Conservation (phyloP, 2,797 vertebrate genomes). For the Brachyrhaphis roseni region DNA sequence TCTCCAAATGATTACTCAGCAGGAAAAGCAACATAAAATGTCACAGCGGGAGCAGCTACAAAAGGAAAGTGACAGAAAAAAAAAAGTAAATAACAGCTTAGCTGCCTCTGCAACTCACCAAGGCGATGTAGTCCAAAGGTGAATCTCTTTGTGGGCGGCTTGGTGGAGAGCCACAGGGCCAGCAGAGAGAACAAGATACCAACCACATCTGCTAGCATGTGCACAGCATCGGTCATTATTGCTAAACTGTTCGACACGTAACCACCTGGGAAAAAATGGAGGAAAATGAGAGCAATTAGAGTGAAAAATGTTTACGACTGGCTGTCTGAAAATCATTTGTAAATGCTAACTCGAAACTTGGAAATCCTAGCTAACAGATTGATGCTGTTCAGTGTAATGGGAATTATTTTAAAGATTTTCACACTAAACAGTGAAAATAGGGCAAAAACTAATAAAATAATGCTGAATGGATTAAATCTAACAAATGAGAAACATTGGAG, state of each 20-base stretch:
- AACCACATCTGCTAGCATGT: slow-evolving; percentile 94
- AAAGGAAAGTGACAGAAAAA: not conserved
- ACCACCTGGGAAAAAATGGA: slow-evolving; percentile 82
- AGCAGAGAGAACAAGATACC: slow-evolving; percentile 94
- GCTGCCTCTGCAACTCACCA: slow-evolving; percentile 78
- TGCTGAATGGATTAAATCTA: not conserved
- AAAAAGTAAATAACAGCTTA: too few relatives aligned
- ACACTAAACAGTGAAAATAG: not conserved
- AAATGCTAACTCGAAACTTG: not conserved
- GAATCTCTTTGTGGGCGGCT: slow-evolving; percentile 91
- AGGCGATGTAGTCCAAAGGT: slow-evolving; percentile 96
- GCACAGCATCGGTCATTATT: slow-evolving; percentile 96
- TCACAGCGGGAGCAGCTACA: not conserved
- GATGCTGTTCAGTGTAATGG: not conserved
- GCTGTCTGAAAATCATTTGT: not conserved
- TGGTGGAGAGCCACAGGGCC: slow-evolving; percentile 94
- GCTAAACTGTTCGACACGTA: slow-evolving; percentile 96
- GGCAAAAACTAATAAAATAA: too few relatives aligned
- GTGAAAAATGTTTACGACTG: not conserved
- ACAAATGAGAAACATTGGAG: not conserved
- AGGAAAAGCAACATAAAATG: not conserved
- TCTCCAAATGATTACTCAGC: slow-evolving; percentile 14
- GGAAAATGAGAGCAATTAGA: not conserved
- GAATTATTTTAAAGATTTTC: not conserved
- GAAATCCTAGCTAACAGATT: not conserved